A percentile compares a stretch with the other conserved stretches of the same genome.
Evolutionary conservation across 2,797 vertebrate species (phyloP).

Genomic region (Ceryle rudis): DNA sequence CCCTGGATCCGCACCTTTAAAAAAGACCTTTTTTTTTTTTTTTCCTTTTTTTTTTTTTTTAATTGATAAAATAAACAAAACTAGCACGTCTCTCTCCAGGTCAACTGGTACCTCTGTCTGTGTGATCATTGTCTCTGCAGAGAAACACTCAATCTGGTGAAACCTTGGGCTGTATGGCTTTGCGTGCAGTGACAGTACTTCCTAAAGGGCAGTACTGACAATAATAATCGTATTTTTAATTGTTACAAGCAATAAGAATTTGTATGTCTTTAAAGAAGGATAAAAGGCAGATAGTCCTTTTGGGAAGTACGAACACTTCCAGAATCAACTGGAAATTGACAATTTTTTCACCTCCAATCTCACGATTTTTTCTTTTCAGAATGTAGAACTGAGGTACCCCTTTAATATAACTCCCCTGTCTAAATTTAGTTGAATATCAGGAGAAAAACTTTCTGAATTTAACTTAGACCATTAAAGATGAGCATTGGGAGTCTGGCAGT

Average conservation of each 20-base stretch:
- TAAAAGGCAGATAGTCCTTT: background rate
- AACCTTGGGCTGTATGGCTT: background rate
- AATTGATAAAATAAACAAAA: background rate
- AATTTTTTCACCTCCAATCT: background rate
- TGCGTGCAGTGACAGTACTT: background rate
- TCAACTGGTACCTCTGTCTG: background rate
- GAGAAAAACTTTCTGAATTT: background rate
- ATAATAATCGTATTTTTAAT: background rate
- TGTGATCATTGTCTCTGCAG: background rate
- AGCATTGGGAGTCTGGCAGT: background rate
- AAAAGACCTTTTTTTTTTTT: background rate
- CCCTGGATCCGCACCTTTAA: background rate
- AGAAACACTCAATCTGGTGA: background rate
- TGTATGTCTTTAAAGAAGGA: background rate
- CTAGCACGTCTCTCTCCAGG: background rate
- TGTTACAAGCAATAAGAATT: background rate
- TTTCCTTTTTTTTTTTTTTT: background rate
- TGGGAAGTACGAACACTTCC: background rate
- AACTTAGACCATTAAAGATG: background rate
- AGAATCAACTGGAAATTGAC: background rate
- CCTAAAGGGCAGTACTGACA: background rate
- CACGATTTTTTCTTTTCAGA: background rate
- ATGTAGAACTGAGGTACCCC: background rate
- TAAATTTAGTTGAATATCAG: background rate
- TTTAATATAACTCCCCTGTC: background rate